These are phyloP conservation scores for Laticauda laticaudata DNA, from an alignment of 2,113 vertebrate species.

Conservation along the genomic window DNA sequence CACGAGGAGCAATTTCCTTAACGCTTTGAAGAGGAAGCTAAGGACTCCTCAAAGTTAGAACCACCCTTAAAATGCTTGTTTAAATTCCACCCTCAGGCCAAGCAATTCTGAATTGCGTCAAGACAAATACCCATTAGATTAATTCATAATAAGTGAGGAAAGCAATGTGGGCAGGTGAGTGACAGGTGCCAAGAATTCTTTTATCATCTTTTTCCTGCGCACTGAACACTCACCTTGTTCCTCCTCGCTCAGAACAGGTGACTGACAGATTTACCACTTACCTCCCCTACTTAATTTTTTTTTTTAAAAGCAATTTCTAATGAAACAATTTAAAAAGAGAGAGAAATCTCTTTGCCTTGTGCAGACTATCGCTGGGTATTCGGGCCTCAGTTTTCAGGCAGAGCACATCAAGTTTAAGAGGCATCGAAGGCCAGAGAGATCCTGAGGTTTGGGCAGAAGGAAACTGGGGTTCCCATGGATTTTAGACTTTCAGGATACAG, in stretches of 20 bases:
- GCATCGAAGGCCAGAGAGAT: neutral
- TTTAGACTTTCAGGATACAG: neutral
- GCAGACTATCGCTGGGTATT: neutral
- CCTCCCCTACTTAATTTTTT: neutral
- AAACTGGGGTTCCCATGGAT: neutral
- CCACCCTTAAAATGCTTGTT: constrained; percentile 46
- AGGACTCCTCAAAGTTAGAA: constrained; percentile 43
- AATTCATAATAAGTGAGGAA: neutral
- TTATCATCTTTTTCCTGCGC: neutral
- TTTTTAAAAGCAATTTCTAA: neutral
- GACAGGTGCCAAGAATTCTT: neutral
- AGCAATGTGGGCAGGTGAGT: neutral
- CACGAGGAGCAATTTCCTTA: neutral
- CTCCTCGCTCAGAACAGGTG: neutral
- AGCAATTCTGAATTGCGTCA: constrained; percentile 36
- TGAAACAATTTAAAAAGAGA: neutral
- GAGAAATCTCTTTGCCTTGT: neutral
- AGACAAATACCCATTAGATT: constrained; percentile 48
- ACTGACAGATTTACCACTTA: neutral
- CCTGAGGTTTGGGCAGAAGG: neutral
- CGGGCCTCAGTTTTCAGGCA: neutral
- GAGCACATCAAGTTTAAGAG: neutral
- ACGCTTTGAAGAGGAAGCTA: constrained; percentile 16
- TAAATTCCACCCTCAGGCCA: constrained; percentile 17
- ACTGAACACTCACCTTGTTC: constrained; percentile 15